These are phyloP conservation scores for Harpalus rufipes DNA, from an alignment of 2,888 invertebrate genomes.

Conservation along the genomic window DNA sequence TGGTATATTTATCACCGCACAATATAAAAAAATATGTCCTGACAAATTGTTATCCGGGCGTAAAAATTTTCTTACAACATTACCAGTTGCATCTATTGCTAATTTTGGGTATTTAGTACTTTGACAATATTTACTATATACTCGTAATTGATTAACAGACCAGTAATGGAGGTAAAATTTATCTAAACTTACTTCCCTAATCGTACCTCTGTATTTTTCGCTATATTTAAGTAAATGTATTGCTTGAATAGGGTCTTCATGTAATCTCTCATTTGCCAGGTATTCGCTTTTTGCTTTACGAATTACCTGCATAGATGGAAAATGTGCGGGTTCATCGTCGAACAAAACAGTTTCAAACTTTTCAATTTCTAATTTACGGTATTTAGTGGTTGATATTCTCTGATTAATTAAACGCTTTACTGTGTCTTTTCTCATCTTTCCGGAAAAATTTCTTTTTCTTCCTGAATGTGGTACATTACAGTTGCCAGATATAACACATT, in stretches of 20 bases:
- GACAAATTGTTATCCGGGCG: conserved; percentile 3
- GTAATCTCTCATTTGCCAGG: background rate
- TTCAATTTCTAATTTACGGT: background rate
- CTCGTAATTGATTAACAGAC: background rate
- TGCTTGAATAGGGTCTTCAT: background rate
- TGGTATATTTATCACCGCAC: background rate
- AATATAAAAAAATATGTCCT: conserved; percentile 11
- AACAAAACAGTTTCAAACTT: conserved; percentile 10
- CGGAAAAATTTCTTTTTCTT: conserved; percentile 8
- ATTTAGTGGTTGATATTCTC: background rate
- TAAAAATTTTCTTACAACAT: background rate
- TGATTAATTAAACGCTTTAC: background rate
- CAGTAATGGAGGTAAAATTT: conserved; percentile 4
- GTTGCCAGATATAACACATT: background rate
- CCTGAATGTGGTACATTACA: background rate
- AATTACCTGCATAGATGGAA: background rate
- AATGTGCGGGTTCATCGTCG: background rate
- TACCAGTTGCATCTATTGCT: conserved; percentile 12
- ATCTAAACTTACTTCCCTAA: conserved; percentile 5
- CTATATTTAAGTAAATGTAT: conserved; percentile 7
- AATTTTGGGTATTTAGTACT: background rate
- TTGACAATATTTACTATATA: background rate
- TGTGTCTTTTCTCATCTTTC: background rate
- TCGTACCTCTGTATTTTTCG: background rate
- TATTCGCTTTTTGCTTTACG: background rate